A percentile compares a stretch with the other conserved stretches of the same genome.
These are phyloP conservation scores for Picathartes gymnocephalus DNA, from an alignment of 2,113 vertebrate species.

Conservation along the genomic window DNA sequence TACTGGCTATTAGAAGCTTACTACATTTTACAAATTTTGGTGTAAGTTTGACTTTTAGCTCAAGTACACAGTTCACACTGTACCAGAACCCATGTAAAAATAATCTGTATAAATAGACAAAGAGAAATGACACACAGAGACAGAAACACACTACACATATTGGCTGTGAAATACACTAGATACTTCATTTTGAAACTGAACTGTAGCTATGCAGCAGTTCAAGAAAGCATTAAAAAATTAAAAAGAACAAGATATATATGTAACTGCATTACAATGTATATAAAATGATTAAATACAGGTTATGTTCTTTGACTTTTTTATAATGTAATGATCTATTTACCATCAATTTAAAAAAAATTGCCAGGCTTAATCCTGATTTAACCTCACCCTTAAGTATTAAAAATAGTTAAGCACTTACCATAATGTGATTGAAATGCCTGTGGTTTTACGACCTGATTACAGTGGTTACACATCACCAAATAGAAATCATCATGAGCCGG, in stretches of 20 bases:
- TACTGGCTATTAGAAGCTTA: neutral
- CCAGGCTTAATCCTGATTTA: slow-evolving; percentile 68
- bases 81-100: neutral
- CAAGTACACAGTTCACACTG: neutral
- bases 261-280: neutral
- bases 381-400: slow-evolving; percentile 69
- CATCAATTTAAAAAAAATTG: slow-evolving; percentile 47
- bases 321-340: slow-evolving; percentile 19
- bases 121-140: neutral
- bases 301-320: slow-evolving; percentile 34
- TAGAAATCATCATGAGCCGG: slow-evolving; percentile 98
- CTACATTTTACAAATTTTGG: neutral
- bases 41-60: neutral
- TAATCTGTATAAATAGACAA: neutral
- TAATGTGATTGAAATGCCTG: slow-evolving; percentile 99
- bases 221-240: neutral
- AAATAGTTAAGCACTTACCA: slow-evolving; percentile 84
- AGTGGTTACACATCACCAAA: slow-evolving; percentile 99
- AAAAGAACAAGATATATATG: neutral
- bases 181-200: neutral
- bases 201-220: neutral
- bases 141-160: neutral
- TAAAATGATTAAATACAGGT: slow-evolving; percentile 5
- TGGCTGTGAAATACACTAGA: neutral
- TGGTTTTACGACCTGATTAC: slow-evolving; percentile 97